Evolutionary conservation across 2,113 vertebrate genomes (phyloP), one percentile per base, ranked within the genome.

Genomic region (Sinocyclocheilus anophthalmus): DNA sequence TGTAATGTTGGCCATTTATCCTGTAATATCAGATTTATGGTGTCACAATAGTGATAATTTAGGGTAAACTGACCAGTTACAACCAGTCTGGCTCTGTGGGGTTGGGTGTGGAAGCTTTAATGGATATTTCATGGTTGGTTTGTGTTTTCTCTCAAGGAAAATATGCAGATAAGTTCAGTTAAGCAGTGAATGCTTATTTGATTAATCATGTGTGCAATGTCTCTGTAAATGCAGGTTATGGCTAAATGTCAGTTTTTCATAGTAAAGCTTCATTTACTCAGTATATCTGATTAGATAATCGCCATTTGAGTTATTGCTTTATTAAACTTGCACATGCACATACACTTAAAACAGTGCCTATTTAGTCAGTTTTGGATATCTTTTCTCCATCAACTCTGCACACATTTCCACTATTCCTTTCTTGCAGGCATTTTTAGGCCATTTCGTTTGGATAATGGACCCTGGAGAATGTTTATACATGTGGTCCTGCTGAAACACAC

Each of bases 71-170:
- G 42, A 80, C 59, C 24, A 48, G 37, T 86, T 81, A 26, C 37
- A 73, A 75, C 77, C 61, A 50, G 61, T 22, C 59, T 50, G 61
- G 14, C 79, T 48, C n/a, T 67, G 37, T 42, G 42, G 79, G 61
- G n/a, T 69, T 55, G 42, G 42, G 42, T 42, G 7, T 42, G 42
- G 42, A 42, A 42, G 45, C 61, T 55, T 72, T 69, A 48, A 57
- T 55, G 63, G 65, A 83, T 45, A 81, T 73, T 59, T 81, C 24
- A 72, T 53, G 78, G 22, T 67, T 20, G 39, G 69, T 75, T 83
- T 83, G 81, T 20, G n/a, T 73, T 86, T 81, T 63, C 7, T 67
- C 77, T 81, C 1, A 59, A 73, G 77, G 85, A 81, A 82, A 83
- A 63, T 50, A 86, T 86, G 85, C 70, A 82, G 57, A 83, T 81